Evolutionary conservation across 2,888 invertebrate genomes (phyloP).

Genomic region (Cerceris rybyensis): DNA sequence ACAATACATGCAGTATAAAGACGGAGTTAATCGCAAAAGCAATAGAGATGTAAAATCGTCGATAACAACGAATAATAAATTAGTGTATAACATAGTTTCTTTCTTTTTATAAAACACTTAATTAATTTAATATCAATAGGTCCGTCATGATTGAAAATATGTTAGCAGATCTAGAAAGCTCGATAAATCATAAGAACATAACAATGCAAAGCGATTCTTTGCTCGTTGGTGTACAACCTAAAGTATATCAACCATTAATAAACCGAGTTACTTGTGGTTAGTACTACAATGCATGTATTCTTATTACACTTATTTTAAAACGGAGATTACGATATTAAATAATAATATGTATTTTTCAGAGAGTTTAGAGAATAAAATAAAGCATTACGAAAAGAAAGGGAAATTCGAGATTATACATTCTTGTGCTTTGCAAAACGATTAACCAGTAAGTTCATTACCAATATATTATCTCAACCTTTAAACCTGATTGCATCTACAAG

Average conservation of each 20-base stretch:
- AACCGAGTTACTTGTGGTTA: constrained; percentile 91
- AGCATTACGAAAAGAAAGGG: constrained; percentile 89
- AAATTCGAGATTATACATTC: constrained; percentile 58
- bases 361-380: constrained; percentile 90
- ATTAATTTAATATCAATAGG: constrained; percentile 78
- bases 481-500: too few species aligned
- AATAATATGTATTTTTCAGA: constrained; percentile 82
- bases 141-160: constrained; percentile 84
- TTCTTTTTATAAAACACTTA: constrained; percentile 65
- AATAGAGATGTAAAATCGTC: too few species aligned
- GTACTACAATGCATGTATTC: constrained; percentile 73
- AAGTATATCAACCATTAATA: constrained; percentile 88
- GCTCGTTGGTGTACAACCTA: constrained; percentile 87
- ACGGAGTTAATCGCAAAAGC: too few species aligned
- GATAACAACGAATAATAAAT: too few species aligned
- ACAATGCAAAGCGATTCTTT: constrained; percentile 85
- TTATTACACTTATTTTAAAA: constrained; percentile 14
- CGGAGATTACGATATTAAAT: neutral
- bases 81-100: too few species aligned
- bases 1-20: too few species aligned
- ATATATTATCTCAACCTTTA: too few species aligned
- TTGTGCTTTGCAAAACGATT: neutral
- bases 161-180: constrained; percentile 82
- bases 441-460: too few species aligned
- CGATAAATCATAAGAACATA: constrained; percentile 68